phyloP scores from a whole-genome alignment of 2,113 vertebrate species.

The Sylvilagus bachmani region DNA sequence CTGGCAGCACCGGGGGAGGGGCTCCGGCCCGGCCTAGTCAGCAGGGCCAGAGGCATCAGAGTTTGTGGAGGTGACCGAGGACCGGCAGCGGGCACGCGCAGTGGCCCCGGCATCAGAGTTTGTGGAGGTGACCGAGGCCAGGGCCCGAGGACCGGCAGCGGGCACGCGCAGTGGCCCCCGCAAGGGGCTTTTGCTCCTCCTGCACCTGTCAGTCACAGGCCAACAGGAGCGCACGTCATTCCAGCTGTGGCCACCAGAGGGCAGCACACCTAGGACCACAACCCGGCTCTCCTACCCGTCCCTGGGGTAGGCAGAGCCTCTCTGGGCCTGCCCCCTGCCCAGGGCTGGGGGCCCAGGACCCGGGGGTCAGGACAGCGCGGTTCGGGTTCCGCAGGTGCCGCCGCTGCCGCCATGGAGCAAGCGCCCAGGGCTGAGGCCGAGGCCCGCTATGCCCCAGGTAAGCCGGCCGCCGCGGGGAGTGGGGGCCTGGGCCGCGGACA shows the following conservation, averaged over 20 bases:
- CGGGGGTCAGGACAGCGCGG: not conserved
- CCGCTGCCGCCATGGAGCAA: conserved; percentile 53
- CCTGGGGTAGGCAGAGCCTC: not conserved
- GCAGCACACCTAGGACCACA: not conserved
- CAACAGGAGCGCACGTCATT: no score
- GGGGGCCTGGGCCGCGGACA: not conserved
- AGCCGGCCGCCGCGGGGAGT: not conserved
- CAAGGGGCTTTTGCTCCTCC: not conserved
- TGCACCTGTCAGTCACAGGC: not conserved
- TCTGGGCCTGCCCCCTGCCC: not conserved
- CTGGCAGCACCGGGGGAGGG: not conserved
- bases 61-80: not conserved
- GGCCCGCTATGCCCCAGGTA: conserved; percentile 71
- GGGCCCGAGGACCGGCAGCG: not conserved
- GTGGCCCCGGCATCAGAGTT: not conserved
- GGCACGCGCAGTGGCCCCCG: accelerated
- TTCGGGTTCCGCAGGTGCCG: conserved; percentile 54
- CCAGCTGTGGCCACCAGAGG: not conserved
- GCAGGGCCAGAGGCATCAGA: not conserved
- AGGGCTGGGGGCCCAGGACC: not conserved
- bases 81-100: not conserved
- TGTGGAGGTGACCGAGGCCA: not conserved
- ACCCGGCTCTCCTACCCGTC: not conserved
- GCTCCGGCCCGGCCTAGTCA: not conserved
- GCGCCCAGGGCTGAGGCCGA: not conserved